Conservation (phyloP, 1,140 invertebrate genomes). For the Drosophila erecta region DNA sequence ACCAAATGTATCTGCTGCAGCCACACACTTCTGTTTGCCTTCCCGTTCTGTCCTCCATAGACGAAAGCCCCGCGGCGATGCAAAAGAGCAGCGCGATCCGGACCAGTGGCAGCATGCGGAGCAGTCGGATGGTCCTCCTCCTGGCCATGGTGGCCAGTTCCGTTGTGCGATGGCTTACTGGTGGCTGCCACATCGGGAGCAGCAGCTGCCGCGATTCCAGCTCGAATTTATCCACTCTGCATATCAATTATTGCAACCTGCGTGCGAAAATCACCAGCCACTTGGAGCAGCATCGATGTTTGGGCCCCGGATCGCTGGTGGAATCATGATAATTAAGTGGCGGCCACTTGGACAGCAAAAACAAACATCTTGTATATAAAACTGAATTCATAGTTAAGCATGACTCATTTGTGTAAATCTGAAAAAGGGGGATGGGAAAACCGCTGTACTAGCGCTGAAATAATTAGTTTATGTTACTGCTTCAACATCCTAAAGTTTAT, state of each 20-base stretch:
- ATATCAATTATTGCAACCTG: slow-evolving; percentile 69
- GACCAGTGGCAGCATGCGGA: slow-evolving; percentile 12
- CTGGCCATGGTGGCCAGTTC: slow-evolving; percentile 60
- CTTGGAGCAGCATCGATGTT: slow-evolving; percentile 4
- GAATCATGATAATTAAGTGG: slow-evolving; percentile 71
- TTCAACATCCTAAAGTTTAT: neutral
- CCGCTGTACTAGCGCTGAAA: slow-evolving; percentile 2
- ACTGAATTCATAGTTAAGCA: slow-evolving; percentile 42
- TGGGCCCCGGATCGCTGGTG: neutral
- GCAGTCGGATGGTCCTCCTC: slow-evolving; percentile 20
- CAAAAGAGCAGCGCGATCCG: slow-evolving; percentile 88
- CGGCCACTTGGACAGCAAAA: neutral
- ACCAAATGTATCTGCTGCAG: neutral
- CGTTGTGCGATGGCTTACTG: slow-evolving; percentile 67
- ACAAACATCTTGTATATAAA: slow-evolving; percentile 39
- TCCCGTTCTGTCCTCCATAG: slow-evolving; percentile 84
- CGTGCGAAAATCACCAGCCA: slow-evolving; percentile 15
- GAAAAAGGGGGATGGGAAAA: slow-evolving; percentile 15
- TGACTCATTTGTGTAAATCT: slow-evolving; percentile 22
- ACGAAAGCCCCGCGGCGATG: slow-evolving; percentile 94
- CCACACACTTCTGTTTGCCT: slow-evolving; percentile 6
- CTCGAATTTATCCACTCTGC: slow-evolving; percentile 58
- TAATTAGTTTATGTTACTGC: neutral
- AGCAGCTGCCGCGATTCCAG: slow-evolving; percentile 3
- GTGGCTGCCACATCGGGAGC: slow-evolving; percentile 12